Evolutionary conservation across 2,797 vertebrate species (phyloP).

Genomic region (Nothura maculosa): DNA sequence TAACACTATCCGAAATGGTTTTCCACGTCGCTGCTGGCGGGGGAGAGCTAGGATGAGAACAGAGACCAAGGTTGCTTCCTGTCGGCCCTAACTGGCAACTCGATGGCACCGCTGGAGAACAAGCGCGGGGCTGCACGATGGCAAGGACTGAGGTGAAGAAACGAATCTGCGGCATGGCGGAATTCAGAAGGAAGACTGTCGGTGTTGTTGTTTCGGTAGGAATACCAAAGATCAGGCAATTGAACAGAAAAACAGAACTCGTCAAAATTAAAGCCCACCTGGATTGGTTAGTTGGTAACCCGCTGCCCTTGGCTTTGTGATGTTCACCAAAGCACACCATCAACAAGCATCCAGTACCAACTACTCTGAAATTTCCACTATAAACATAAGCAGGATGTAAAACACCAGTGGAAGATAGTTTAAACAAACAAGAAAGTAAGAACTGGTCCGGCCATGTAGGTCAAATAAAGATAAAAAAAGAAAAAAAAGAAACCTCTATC

Average conservation of each 20-base stretch:
- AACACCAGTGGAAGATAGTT: slow-evolving; percentile 90
- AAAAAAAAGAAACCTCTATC: slow-evolving; percentile 85
- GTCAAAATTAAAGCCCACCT: slow-evolving; percentile 55
- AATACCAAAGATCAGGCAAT: slow-evolving; percentile 70
- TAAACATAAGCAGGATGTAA: slow-evolving; percentile 77
- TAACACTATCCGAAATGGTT: slow-evolving; percentile 34
- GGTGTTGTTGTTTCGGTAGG: slow-evolving; percentile 65
- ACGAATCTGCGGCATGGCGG: slow-evolving; percentile 47
- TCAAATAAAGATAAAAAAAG: slow-evolving; percentile 88
- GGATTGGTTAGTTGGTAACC: slow-evolving; percentile 40
- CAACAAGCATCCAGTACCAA: slow-evolving; percentile 62
- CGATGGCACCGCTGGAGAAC: slow-evolving; percentile 33
- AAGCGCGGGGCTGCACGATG: slow-evolving; percentile 49
- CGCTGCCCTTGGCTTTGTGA: slow-evolving; percentile 29
- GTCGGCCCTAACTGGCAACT: slow-evolving; percentile 41
- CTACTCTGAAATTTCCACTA: slow-evolving; percentile 63
- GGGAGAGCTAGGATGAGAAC: slow-evolving; percentile 69
- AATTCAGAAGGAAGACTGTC: slow-evolving; percentile 81
- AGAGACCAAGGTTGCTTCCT: slow-evolving; percentile 47
- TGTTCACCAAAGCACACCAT: slow-evolving; percentile 53
- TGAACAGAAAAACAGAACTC: slow-evolving; percentile 50
- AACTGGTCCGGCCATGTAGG: slow-evolving; percentile 95
- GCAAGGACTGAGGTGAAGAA: slow-evolving; percentile 67
- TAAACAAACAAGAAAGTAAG: slow-evolving; percentile 87
- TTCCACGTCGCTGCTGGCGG: slow-evolving; percentile 45